Evolutionary conservation across 2,113 vertebrate genomes (phyloP), one percentile per base, ranked within the genome.

Genomic region (Numenius arquata): DNA sequence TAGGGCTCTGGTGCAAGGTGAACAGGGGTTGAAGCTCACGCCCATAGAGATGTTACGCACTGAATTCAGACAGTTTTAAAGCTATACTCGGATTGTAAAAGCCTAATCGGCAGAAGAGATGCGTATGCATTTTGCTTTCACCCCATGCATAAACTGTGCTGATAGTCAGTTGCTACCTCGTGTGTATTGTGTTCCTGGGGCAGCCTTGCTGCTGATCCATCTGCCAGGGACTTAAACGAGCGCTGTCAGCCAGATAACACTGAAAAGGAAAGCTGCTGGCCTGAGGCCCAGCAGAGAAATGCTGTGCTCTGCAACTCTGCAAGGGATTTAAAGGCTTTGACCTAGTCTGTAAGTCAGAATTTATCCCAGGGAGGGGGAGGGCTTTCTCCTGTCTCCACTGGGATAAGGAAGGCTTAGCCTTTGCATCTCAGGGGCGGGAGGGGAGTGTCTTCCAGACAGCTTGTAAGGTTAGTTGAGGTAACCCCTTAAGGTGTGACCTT

Each of bases 201-300:
- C 55, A 74, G 90, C 75, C 66, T 55, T 8, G 72, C 74, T 50
- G 47, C 53, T 45, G 53, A 45, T 11, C 59, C 29, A 38, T 21
- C 73, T 93, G 91, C 87, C 65, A 38, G 78, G 70, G 79, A 3
- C 70, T 77, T 2, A 8, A 50, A 36, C 1, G 32, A 79, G 62
- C 72, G 6, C 21, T 3, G 63, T 12, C 85, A 79, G 93, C 72
- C 72, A n/a, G 62, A 25, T 58, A 62, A 12, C 52, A 0, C 20
- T 23, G 70, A 8, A 75, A 73, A 88, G 56, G 47, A 36, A 18
- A 92, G 91, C 85, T 32, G 77, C 81, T 87, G 93, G 91, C 85
- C n/a, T 4, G 3, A 8, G 52, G 91, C 93, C 84, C 56, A 5
- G 66, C 50, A 21, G 58, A 41, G 67, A 53, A 75, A 30, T 6